Conservation (phyloP, 2,113 vertebrate species). For the Anas platyrhynchos region DNA sequence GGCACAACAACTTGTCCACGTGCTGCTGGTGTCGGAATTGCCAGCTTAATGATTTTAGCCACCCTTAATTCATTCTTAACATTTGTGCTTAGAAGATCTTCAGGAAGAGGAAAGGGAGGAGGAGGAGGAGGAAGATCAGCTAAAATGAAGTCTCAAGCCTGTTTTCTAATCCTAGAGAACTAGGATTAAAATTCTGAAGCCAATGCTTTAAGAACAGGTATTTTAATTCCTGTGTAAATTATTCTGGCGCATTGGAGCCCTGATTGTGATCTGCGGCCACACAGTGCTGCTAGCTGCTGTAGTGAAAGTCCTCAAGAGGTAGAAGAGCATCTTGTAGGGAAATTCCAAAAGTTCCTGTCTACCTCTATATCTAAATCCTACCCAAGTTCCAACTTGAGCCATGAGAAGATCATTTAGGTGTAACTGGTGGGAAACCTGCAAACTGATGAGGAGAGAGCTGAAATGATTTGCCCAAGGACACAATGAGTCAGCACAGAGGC, state of each 20-base stretch:
- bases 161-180: neutral
- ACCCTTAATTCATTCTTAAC: neutral
- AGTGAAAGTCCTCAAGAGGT: neutral
- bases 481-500: slow-evolving; percentile 33
- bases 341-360: slow-evolving; percentile 50
- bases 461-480: slow-evolving; percentile 45
- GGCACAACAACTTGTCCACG: neutral
- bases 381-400: slow-evolving; percentile 58
- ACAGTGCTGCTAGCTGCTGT: neutral
- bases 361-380: neutral
- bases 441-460: slow-evolving; percentile 16
- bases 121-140: neutral
- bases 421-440: slow-evolving; percentile 44
- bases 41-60: neutral
- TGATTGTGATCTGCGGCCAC: neutral
- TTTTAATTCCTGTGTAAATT: neutral
- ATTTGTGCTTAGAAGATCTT: neutral
- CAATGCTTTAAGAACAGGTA: neutral
- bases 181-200: neutral
- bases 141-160: neutral
- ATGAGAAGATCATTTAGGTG: slow-evolving; percentile 32
- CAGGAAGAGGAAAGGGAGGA: neutral
- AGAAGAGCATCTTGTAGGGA: neutral
- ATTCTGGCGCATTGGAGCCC: neutral
- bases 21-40: neutral